A percentile compares a stretch with the other conserved stretches of the same genome.
Conservation (phyloP, 1,140 invertebrate genomes). For the Lepidurus couesii region DNA sequence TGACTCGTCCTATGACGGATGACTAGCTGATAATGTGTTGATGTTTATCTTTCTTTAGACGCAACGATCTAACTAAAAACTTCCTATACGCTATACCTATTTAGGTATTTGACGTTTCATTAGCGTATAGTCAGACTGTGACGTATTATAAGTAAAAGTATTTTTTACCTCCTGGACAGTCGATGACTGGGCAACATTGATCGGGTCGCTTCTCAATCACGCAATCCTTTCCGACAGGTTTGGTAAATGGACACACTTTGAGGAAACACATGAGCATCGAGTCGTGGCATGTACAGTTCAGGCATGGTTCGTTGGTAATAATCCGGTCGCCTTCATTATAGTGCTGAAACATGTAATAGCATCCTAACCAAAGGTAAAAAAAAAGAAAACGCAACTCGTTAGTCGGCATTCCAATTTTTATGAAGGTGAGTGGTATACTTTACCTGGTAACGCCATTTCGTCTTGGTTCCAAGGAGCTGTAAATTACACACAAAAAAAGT, state of each 20-base stretch:
- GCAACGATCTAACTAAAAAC: no score
- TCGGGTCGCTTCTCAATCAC: conserved; percentile 80
- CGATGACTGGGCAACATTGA: conserved; percentile 87
- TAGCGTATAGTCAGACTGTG: background rate
- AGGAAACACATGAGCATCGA: conserved; percentile 93
- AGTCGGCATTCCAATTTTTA: background rate
- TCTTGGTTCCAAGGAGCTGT: background rate
- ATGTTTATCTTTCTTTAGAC: no score
- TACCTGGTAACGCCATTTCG: conserved; percentile 6
- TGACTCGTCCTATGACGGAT: background rate
- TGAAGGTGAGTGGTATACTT: background rate
- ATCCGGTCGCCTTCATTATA: conserved; percentile 89
- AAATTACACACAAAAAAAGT: background rate
- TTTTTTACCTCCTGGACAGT: conserved; percentile 76
- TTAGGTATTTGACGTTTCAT: background rate
- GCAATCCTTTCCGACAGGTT: conserved; percentile 84
- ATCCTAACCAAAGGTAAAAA: conserved; percentile 50
- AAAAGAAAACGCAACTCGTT: background rate
- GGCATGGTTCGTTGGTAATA: conserved; percentile 86
- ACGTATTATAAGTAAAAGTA: background rate
- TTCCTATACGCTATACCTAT: no score
- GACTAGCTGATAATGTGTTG: no score
- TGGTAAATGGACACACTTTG: conserved; percentile 85
- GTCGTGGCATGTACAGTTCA: conserved; percentile 92
- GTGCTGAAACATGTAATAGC: conserved; percentile 89